phyloP scores from a whole-genome alignment of 2,888 invertebrate genomes.

The Buathra laborator region DNA sequence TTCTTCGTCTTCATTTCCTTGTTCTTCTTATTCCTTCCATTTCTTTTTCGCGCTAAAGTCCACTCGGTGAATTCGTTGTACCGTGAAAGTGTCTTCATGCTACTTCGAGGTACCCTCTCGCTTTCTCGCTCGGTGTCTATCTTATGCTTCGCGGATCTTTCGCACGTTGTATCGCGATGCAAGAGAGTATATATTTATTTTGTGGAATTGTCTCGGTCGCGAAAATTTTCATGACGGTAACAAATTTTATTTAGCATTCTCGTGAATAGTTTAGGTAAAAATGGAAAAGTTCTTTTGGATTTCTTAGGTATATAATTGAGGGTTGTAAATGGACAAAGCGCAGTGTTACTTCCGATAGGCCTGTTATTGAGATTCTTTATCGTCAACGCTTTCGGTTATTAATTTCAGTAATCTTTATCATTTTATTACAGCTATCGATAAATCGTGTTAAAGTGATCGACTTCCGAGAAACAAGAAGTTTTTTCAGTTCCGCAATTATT shows the following conservation, averaged over 20 bases:
- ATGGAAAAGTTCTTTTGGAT: no score
- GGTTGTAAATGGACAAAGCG: no score
- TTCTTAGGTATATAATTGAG: no score
- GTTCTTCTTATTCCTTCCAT: constrained; percentile 11
- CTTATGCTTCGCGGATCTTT: constrained; percentile 44
- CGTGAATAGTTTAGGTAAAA: background rate
- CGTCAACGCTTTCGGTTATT: no score
- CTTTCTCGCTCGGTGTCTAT: constrained; percentile 31
- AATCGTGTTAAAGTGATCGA: background rate
- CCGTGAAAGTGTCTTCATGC: constrained; percentile 40
- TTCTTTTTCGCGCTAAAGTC: background rate
- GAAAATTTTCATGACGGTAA: background rate
- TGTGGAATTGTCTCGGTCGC: background rate
- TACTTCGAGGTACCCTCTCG: constrained; percentile 7
- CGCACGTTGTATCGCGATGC: constrained; percentile 8
- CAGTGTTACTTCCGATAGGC: no score
- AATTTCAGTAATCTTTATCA: background rate
- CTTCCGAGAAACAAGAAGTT: no score
- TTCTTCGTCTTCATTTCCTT: background rate
- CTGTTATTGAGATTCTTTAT: no score
- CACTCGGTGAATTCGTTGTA: constrained; percentile 24
- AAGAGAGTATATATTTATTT: background rate
- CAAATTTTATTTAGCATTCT: background rate
- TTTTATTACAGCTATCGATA: background rate
- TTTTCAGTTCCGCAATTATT: background rate